phyloP scores from a whole-genome alignment of 2,113 vertebrate genomes.

The Origma solitaria region DNA sequence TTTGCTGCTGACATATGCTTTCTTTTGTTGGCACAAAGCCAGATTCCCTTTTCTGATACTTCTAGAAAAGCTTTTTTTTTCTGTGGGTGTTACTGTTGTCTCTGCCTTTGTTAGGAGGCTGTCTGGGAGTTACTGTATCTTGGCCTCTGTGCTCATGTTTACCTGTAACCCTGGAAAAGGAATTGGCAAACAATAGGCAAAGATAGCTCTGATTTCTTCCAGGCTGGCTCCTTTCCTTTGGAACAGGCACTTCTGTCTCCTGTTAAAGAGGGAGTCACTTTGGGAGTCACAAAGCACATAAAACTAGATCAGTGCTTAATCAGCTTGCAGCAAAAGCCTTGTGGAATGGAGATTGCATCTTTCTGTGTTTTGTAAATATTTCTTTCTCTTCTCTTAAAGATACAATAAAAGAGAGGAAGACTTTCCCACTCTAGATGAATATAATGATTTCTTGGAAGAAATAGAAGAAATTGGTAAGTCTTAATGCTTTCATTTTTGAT shows the following conservation, averaged over 20 bases:
- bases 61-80: neutral
- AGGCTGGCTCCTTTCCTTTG: neutral
- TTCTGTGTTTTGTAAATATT: neutral
- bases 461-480: slow-evolving; percentile 93
- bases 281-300: neutral
- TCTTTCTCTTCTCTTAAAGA: slow-evolving; percentile 72
- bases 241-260: neutral
- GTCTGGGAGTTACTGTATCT: neutral
- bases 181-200: neutral
- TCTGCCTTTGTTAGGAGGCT: neutral
- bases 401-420: slow-evolving; percentile 97
- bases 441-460: slow-evolving; percentile 95
- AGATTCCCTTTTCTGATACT: neutral
- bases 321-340: neutral
- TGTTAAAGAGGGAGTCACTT: neutral
- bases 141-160: neutral
- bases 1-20: neutral
- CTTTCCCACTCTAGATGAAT: slow-evolving; percentile 86
- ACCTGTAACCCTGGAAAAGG: neutral
- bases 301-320: neutral
- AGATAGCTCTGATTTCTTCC: neutral
- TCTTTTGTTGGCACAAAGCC: neutral
- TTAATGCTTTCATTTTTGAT: slow-evolving; percentile 47
- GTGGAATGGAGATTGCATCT: neutral
- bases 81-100: neutral